These are phyloP conservation scores for Bugula neritina DNA, from an alignment of 2,888 invertebrate genomes.

Conservation along the genomic window DNA sequence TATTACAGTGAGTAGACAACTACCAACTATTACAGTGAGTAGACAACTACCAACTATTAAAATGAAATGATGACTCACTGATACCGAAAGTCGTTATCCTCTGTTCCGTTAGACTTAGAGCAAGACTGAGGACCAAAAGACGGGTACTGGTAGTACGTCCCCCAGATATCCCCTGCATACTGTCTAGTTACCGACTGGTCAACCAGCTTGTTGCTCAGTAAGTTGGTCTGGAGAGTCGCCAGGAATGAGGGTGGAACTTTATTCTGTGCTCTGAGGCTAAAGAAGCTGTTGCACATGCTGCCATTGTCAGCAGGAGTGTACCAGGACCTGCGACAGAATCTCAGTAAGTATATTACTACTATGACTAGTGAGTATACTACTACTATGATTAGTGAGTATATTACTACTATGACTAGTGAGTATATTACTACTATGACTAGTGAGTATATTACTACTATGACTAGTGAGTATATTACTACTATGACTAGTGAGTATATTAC, in stretches of 20 bases:
- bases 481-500: too few species aligned
- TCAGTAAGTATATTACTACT: too few species aligned
- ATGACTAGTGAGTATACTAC: too few species aligned
- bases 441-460: too few species aligned
- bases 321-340: neutral
- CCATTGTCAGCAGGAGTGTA: neutral
- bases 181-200: constrained; percentile 4
- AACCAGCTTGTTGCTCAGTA: neutral
- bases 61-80: neutral
- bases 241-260: neutral
- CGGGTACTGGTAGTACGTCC: constrained; percentile 9
- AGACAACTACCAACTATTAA: neutral
- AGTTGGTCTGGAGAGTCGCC: neutral
- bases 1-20: neutral
- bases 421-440: too few species aligned
- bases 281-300: neutral
- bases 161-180: neutral
- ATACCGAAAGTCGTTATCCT: constrained; percentile 2
- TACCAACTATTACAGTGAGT: neutral
- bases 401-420: too few species aligned
- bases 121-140: neutral
- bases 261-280: neutral
- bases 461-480: too few species aligned
- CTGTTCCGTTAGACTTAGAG: neutral
- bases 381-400: too few species aligned